Base-by-base conservation (phyloP, 2,113 vertebrate species). In the Carassius gibelio region DNA sequence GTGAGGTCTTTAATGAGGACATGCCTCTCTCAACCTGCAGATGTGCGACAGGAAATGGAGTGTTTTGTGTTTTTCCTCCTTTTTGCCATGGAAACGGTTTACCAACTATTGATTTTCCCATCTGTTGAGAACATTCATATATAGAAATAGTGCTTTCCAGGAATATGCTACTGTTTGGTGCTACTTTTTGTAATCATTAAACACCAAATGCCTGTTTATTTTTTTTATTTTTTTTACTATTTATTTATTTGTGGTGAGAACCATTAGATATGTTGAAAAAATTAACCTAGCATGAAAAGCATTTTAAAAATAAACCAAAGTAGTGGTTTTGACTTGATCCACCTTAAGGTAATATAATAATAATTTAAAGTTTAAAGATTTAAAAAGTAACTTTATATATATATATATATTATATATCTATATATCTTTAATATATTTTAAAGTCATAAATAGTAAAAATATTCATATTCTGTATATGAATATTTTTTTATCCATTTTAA, bases 41-140 rank as follows among this genome's bases (percentile, higher is more conserved):
- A 66, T 64, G 38, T 74, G 26, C 14, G 3, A 77, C 77, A 64
- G 42, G 55, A 81, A 83, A 86, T 62, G 71, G 80, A 38, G 4
- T 21, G 19, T 71, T 71, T 71, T 71, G 26, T 48, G 4, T 9
- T 57, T 76, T 76, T 34, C 14, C 5, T 11, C 10, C 36, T 36
- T 64, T 79, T 85, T 93, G 75, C 91, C 91, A 91, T 93, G 91
- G 89, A 89, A 93, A 94, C 91, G 75, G 13, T 88, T 75, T 84
- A 84, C 79, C 62, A 85, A 87, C 13, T 76, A 82, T 72, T 85
- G 82, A 88, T 88, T 83, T 88, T 42, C 84, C 77, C 79, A 61
- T n/a, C 10, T 62, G 59, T 42, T n/a, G 5, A 61, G 15, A 6
- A 30, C 8, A 48, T 52, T 30, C 5, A 36, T 62, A 42, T 42